Evolutionary conservation across 2,797 vertebrate species (phyloP).

Genomic region (Clamator glandarius): DNA sequence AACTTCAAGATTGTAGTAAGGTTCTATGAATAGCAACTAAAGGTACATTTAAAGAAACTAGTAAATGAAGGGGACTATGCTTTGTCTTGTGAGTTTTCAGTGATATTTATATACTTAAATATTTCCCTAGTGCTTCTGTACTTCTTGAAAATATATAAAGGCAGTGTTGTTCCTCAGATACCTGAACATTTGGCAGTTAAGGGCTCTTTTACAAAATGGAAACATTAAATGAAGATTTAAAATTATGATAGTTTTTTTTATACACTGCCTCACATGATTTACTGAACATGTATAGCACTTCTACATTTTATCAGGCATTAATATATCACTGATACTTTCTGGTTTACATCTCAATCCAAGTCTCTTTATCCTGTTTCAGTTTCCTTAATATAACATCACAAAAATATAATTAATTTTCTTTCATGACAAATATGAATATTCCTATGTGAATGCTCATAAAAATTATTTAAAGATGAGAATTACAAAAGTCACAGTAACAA

Average conservation of each 20-base stretch:
- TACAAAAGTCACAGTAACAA: background rate
- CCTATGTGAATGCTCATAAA: background rate
- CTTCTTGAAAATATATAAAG: background rate
- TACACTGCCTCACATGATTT: background rate
- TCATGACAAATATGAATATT: background rate
- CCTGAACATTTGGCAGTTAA: background rate
- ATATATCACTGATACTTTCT: background rate
- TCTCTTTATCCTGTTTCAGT: background rate
- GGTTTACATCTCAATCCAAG: background rate
- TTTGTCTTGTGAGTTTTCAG: too few relatives aligned
- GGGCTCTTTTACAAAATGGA: background rate
- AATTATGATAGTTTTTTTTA: background rate
- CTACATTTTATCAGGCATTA: background rate
- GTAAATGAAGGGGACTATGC: too few relatives aligned
- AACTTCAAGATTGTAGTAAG: too few relatives aligned
- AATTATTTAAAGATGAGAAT: background rate
- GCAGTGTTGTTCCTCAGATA: background rate
- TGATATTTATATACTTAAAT: background rate
- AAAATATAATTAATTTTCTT: background rate
- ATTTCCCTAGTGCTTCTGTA: background rate
- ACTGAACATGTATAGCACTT: background rate
- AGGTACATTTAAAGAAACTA: too few relatives aligned
- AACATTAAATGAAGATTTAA: background rate
- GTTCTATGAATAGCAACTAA: too few relatives aligned
- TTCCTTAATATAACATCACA: background rate